Evolutionary conservation across 2,888 invertebrate genomes (phyloP).

Genomic region (Masnerella sp.): DNA sequence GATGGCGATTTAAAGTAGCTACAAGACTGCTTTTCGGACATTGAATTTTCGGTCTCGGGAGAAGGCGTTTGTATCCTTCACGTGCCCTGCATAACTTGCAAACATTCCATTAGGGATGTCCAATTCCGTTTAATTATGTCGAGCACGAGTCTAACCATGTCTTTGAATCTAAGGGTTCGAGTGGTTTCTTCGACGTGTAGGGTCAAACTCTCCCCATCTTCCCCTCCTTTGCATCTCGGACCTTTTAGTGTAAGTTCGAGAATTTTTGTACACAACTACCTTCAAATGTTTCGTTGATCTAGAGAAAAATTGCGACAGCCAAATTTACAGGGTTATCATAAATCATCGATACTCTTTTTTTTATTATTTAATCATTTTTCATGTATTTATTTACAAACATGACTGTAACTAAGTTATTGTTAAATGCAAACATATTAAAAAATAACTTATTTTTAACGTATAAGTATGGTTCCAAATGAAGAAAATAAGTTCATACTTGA

Average conservation of each 20-base stretch:
- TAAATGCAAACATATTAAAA: too few species aligned
- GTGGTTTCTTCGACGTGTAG: not conserved
- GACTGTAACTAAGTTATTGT: too few species aligned
- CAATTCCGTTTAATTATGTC: constrained; percentile 7
- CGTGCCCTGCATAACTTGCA: constrained; percentile 4
- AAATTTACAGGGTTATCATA: too few species aligned
- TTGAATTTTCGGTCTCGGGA: constrained; percentile 69
- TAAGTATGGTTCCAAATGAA: too few species aligned
- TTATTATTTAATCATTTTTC: too few species aligned
- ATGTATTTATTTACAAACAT: too few species aligned
- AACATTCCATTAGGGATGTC: constrained; percentile 48
- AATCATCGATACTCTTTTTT: not conserved
- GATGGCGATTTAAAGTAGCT: constrained; percentile 45
- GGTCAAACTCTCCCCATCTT: not conserved
- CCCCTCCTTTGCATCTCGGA: not conserved
- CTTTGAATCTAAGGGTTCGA: not conserved
- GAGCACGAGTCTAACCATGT: constrained; percentile 2
- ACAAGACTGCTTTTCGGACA: constrained; percentile 49
- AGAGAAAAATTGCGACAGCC: not conserved
- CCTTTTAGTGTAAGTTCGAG: constrained; percentile 3
- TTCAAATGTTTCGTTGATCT: not conserved
- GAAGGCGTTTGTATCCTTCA: constrained; percentile 22
- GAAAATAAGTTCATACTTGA: too few species aligned
- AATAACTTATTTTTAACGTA: too few species aligned
- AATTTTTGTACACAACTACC: constrained; percentile 7